A percentile compares a stretch with the other conserved stretches of the same genome.
Evolutionary conservation across 2,113 vertebrate genomes (phyloP).

Genomic region (Podilymbus podiceps): DNA sequence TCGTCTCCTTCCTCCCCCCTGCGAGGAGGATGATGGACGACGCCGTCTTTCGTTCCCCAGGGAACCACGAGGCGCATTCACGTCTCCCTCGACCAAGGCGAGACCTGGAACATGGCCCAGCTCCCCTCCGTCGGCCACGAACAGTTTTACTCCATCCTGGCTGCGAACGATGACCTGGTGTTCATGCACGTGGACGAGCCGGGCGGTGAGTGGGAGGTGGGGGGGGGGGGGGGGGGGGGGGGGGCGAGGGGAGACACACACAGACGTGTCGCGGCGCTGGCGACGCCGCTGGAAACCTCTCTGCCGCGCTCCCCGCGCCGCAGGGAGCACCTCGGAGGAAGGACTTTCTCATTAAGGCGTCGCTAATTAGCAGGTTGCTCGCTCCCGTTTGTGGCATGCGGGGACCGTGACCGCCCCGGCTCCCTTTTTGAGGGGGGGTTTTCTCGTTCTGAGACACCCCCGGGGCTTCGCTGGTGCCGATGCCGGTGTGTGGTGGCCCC

Average conservation of each 20-base stretch:
- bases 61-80: slow-evolving; percentile 83
- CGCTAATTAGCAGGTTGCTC: background rate
- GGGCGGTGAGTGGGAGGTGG: slow-evolving; percentile 75
- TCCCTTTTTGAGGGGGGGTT: background rate
- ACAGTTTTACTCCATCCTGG: slow-evolving; percentile 94
- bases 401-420: no score
- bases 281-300: background rate
- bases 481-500: no score
- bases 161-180: slow-evolving; percentile 89
- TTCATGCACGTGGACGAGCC: slow-evolving; percentile 95
- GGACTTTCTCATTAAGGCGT: background rate
- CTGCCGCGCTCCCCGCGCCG: background rate
- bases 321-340: background rate
- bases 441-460: background rate
- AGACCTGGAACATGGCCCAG: slow-evolving; percentile 92
- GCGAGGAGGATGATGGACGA: background rate
- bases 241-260: no score
- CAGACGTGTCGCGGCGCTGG: background rate
- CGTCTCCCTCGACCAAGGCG: slow-evolving; percentile 86
- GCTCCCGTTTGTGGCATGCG: background rate
- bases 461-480: rapidly evolving
- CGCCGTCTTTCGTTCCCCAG: slow-evolving; percentile 55
- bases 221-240: background rate
- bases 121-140: slow-evolving; percentile 91
- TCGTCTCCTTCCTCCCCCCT: background rate